A percentile compares a stretch with the other conserved stretches of the same genome.
Evolutionary conservation across 2,797 vertebrate genomes (phyloP).

Genomic region (Gymnopithys bicolor): DNA sequence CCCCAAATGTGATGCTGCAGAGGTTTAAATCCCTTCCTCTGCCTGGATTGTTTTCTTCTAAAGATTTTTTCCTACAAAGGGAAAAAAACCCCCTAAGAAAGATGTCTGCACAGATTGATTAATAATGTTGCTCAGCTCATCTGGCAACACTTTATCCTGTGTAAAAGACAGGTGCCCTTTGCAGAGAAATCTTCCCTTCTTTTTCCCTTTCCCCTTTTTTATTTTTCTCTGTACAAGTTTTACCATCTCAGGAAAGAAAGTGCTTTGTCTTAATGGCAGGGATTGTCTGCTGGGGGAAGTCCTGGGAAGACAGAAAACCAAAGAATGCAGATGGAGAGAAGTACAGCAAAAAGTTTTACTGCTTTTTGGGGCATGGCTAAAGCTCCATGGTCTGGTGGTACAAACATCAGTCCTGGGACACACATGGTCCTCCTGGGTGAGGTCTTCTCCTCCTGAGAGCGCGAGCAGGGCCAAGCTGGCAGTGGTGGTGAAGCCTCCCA

Average conservation of each 20-base stretch:
- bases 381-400: neutral
- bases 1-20: neutral
- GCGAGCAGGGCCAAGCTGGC: neutral
- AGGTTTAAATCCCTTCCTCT: neutral
- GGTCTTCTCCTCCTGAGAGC: too few species aligned
- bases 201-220: neutral
- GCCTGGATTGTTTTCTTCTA: neutral
- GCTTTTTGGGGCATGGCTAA: neutral
- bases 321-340: neutral
- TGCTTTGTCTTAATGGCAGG: conserved; percentile 41
- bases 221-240: neutral
- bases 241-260: neutral
- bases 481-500: neutral
- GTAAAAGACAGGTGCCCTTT: conserved; percentile 57
- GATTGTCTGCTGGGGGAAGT: neutral
- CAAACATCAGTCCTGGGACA: neutral
- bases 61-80: neutral
- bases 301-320: neutral
- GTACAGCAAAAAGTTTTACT: neutral
- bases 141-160: conserved; percentile 7
- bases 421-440: accelerated
- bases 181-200: neutral
- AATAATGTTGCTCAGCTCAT: conserved; percentile 22
- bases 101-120: neutral
- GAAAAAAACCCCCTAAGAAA: neutral